Base-by-base conservation (phyloP, 2,797 vertebrate species). In the Odontamblyopus rebecca region DNA sequence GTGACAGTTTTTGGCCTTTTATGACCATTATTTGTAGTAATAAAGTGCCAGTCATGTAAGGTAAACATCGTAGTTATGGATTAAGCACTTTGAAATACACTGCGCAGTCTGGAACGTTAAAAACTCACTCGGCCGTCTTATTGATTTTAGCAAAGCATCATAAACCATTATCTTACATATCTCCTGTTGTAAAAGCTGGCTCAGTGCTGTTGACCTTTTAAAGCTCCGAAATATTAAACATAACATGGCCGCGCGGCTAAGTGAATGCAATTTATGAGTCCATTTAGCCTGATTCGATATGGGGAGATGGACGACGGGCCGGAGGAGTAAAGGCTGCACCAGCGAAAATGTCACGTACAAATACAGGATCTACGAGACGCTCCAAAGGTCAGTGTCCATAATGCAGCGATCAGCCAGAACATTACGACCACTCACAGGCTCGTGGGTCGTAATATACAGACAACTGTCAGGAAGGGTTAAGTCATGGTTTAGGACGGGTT, bases 211-310 rank as follows among this genome's bases (percentile, higher is more conserved):
- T 78, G 88, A 91, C 88, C 89, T 90, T 91, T 63, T 87, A 78
- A 77, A 77, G 75, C 77, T 75, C 83, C 81, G 85, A 86, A 86
- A 90, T 86, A 90, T 89, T 90, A 85, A 87, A 83, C 70, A 73
- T 88, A 84, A 91, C 82, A 81, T 79, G 79, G 67, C 80, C 76
- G 80, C 86, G 50, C 68, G 84, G 83, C 85, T 85, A 90, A 92
- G 85, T 86, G 87, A 90, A 86, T 86, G 87, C 86, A 86, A 85
- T 91, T 90, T 88, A 90, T 86, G 88, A 88, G 87, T 85, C 80
- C 76, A 83, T 90, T 91, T 91, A 86, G 79, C 77, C 73, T 70
- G 76, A 87, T 91, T 89, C 87, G 87, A 87, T 89, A 88, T 82
- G 73, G 81, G 85, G 87, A 82, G 90, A 87, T 77, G 78, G 86